phyloP scores from a whole-genome alignment of 2,797 vertebrate species.

The Channallabes apus region DNA sequence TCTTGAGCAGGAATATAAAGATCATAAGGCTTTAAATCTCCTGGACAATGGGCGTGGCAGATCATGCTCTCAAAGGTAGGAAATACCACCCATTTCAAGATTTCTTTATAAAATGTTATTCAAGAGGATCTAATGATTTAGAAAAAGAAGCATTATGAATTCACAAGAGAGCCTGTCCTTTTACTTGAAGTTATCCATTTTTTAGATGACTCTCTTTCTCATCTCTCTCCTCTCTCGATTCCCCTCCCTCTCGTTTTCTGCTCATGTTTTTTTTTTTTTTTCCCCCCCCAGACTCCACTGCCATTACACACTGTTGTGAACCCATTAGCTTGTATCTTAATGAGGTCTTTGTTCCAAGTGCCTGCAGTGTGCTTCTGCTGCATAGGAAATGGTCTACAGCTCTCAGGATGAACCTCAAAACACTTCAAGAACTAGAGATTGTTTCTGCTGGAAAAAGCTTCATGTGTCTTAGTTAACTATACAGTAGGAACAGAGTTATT shows the following conservation, averaged over 20 bases:
- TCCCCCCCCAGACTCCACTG: not conserved
- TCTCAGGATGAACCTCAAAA: not conserved
- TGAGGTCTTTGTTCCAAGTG: constrained; percentile 17
- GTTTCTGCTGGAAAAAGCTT: constrained; percentile 4
- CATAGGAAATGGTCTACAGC: constrained; percentile 13
- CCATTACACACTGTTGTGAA: constrained; percentile 10
- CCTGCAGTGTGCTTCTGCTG: not conserved
- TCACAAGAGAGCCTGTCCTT: not conserved
- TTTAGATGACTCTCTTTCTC: not conserved
- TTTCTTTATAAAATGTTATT: not conserved
- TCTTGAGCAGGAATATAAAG: not conserved
- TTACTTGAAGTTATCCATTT: constrained; percentile 5
- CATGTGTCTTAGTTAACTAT: not conserved
- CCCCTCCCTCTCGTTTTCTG: not conserved
- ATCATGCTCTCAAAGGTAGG: not conserved
- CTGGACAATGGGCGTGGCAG: not conserved
- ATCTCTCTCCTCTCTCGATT: not conserved
- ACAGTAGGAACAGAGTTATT: not conserved
- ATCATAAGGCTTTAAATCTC: not conserved
- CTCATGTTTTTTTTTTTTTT: not conserved
- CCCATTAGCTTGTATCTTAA: constrained; percentile 27
- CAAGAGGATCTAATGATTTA: not conserved
- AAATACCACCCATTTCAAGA: not conserved
- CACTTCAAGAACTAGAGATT: not conserved
- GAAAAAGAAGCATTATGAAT: not conserved